Percentiles rank a stretch among this genome's conserved stretches.
These are phyloP conservation scores for Cyanistes caeruleus DNA, from an alignment of 2,113 vertebrate species.

Conservation along the genomic window DNA sequence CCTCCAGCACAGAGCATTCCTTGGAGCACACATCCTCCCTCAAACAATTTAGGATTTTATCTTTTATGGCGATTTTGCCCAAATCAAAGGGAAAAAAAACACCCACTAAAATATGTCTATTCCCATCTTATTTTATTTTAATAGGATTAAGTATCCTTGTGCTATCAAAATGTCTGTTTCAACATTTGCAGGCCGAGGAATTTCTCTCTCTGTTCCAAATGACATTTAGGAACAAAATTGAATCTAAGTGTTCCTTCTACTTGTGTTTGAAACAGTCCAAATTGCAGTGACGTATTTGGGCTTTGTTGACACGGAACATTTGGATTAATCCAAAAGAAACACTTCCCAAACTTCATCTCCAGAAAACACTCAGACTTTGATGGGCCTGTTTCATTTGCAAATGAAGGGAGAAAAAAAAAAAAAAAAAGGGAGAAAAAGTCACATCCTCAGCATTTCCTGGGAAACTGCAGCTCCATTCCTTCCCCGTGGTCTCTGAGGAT, in stretches of 20 bases:
- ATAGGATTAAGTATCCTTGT: conserved; percentile 39
- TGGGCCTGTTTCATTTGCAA: conserved; percentile 18
- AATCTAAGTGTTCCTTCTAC: conserved; percentile 22
- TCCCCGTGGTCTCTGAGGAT: accelerated
- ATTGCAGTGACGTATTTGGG: conserved; percentile 10
- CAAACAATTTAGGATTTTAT: background rate
- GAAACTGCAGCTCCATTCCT: background rate
- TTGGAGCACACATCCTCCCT: background rate
- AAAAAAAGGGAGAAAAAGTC: background rate
- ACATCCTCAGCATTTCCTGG: background rate
- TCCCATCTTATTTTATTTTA: conserved; percentile 30
- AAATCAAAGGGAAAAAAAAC: background rate
- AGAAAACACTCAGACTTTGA: background rate
- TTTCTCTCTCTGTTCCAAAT: conserved; percentile 54
- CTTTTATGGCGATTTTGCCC: background rate
- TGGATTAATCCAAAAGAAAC: conserved; percentile 17
- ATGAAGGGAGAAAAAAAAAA: background rate
- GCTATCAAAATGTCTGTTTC: conserved; percentile 46
- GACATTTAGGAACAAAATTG: conserved; percentile 44
- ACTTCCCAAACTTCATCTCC: conserved; percentile 26
- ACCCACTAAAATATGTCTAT: background rate
- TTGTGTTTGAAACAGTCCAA: conserved; percentile 45
- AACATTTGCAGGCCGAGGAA: conserved; percentile 33
- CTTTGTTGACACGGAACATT: conserved; percentile 51
- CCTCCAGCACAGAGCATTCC: background rate